Conservation (phyloP, 2,113 vertebrate genomes). For the Hirundichthys speculiger region DNA sequence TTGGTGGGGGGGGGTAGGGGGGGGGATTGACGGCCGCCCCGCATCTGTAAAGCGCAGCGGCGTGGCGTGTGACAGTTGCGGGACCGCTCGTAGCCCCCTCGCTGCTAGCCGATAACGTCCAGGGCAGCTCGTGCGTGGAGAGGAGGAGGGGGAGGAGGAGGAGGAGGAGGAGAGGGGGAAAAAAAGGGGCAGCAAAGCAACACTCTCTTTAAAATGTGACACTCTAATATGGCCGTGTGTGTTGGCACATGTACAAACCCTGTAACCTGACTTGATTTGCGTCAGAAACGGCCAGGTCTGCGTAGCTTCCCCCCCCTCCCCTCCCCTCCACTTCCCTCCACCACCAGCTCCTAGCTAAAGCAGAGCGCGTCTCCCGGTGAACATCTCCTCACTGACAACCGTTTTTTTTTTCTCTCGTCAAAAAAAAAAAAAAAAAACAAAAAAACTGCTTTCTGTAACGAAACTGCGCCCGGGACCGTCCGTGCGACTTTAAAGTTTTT, state of each 20-base stretch:
- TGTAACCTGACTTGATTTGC: background rate
- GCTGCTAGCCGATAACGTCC: background rate
- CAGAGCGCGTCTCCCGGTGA: background rate
- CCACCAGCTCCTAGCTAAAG: too few species aligned
- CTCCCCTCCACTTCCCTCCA: too few species aligned
- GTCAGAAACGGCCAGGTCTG: background rate
- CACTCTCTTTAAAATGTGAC: constrained; percentile 10
- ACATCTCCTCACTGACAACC: too few species aligned
- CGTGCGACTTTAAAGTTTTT: too few species aligned
- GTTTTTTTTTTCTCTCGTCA: too few species aligned
- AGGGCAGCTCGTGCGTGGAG: background rate
- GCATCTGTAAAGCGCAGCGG: constrained; percentile 3
- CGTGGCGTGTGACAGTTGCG: constrained; percentile 1
- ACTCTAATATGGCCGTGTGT: constrained; percentile 14
- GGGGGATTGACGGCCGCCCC: constrained; percentile 16
- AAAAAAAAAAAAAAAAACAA: too few species aligned
- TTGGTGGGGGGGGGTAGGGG: too few species aligned
- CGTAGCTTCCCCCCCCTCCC: too few species aligned
- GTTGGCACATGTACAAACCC: background rate
- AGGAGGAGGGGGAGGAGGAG: background rate
- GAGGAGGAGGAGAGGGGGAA: background rate
- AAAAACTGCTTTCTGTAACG: too few species aligned
- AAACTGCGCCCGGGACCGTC: too few species aligned
- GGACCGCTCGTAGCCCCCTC: background rate
- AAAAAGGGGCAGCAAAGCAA: too few species aligned